Evolutionary conservation across 2,113 vertebrate species (phyloP).

Genomic region (Sprattus sprattus): DNA sequence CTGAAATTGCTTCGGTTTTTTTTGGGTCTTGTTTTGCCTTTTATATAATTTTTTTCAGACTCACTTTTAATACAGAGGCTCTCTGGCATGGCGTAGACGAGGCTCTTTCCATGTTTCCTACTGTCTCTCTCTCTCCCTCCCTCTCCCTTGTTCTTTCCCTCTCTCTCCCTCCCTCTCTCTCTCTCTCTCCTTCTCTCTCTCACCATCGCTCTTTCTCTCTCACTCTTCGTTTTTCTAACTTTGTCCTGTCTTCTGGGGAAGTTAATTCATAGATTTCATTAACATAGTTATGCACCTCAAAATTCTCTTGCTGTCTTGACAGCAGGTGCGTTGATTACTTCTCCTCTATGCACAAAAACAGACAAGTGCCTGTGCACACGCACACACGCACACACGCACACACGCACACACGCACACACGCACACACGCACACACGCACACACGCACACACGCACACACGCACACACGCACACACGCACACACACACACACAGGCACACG

Average conservation of each 20-base stretch:
- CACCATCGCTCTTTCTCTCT: not conserved
- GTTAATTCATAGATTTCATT: constrained; percentile 8
- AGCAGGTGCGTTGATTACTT: constrained; percentile 3
- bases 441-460: no score
- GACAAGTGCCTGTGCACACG: not conserved
- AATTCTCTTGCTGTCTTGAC: not conserved
- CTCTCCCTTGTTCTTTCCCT: not conserved
- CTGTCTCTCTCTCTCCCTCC: not conserved
- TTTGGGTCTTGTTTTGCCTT: constrained; percentile 45
- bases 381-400: not conserved
- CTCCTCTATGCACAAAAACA: not conserved
- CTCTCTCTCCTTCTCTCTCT: not conserved
- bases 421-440: not conserved
- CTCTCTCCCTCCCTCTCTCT: not conserved
- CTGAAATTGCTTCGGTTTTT: constrained; percentile 62
- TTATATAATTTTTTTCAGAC: constrained; percentile 52
- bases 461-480: not conserved
- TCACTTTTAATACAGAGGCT: constrained; percentile 54
- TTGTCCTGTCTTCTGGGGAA: not conserved
- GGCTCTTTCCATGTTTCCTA: not conserved
- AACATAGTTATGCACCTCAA: not conserved
- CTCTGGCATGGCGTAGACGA: constrained; percentile 52
- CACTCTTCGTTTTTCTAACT: not conserved
- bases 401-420: not conserved
- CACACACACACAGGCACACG: not conserved